A percentile compares a stretch with the other conserved stretches of the same genome.
These are phyloP conservation scores for Lineus longissimus DNA, from an alignment of 1,140 invertebrate genomes.

Conservation along the genomic window DNA sequence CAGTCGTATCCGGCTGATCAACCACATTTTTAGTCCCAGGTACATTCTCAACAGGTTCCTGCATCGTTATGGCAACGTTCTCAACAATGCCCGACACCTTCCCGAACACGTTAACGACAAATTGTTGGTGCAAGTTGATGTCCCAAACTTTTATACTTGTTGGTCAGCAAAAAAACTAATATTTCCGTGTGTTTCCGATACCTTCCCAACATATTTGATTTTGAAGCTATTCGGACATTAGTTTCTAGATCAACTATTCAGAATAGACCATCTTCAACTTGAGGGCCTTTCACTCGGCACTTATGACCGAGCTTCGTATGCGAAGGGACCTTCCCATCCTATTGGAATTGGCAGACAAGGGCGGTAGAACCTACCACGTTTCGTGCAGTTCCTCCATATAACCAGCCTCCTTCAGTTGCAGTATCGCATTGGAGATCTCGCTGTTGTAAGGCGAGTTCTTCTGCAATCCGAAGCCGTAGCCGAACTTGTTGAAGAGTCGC, in stretches of 20 bases:
- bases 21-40: background rate
- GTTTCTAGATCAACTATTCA: background rate
- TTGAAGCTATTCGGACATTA: background rate
- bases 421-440: background rate
- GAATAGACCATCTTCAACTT: background rate
- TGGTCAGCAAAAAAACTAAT: no score
- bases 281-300: background rate
- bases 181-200: background rate
- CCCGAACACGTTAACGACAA: background rate
- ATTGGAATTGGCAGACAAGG: no score
- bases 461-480: slow-evolving; percentile 1
- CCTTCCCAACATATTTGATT: background rate
- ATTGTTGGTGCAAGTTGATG: background rate
- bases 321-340: no score
- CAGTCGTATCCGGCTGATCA: background rate
- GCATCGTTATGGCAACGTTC: background rate
- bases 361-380: background rate
- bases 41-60: background rate
- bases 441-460: background rate
- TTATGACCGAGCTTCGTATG: background rate
- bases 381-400: background rate
- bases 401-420: background rate
- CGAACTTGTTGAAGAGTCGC: background rate
- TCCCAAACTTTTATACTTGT: no score
- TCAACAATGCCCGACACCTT: background rate